These are phyloP conservation scores for Microcebus jonahi DNA, from an alignment of 2,113 vertebrate species.

Conservation along the genomic window DNA sequence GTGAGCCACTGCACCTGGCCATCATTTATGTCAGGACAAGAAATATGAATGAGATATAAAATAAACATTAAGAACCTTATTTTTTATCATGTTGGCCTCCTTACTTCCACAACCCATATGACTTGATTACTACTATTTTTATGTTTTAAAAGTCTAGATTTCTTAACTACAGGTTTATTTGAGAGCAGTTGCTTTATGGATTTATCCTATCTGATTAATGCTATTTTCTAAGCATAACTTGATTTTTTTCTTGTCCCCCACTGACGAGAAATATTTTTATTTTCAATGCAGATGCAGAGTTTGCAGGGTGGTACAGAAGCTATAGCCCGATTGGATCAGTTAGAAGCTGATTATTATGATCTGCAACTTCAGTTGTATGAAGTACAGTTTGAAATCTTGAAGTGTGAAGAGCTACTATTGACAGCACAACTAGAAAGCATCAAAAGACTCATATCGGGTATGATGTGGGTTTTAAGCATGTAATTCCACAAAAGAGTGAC, in stretches of 20 bases:
- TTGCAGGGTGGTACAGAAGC: conserved; percentile 95
- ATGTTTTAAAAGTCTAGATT: not conserved
- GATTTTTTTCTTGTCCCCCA: not conserved
- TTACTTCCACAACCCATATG: not conserved
- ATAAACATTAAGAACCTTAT: not conserved
- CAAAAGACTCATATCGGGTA: conserved; percentile 95
- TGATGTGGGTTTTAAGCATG: conserved; percentile 60
- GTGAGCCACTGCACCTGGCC: too few species aligned
- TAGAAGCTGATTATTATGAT: conserved; percentile 98
- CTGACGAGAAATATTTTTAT: conserved; percentile 35
- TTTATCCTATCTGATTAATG: not conserved
- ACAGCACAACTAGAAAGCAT: conserved; percentile 97
- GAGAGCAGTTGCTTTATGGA: not conserved
- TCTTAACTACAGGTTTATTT: not conserved
- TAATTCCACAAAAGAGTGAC: not conserved
- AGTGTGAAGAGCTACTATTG: conserved; percentile 96
- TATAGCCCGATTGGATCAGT: conserved; percentile 92
- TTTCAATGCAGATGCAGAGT: conserved; percentile 92
- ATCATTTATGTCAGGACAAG: not conserved
- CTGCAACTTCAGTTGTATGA: conserved; percentile 98
- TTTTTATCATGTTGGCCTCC: not conserved
- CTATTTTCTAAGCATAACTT: conserved; percentile 3
- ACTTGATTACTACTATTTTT: not conserved
- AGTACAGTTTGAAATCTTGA: conserved; percentile 96
- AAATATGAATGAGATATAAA: not conserved